These are phyloP conservation scores for Synchiropus splendidus DNA, from an alignment of 2,113 vertebrate genomes.

Conservation along the genomic window DNA sequence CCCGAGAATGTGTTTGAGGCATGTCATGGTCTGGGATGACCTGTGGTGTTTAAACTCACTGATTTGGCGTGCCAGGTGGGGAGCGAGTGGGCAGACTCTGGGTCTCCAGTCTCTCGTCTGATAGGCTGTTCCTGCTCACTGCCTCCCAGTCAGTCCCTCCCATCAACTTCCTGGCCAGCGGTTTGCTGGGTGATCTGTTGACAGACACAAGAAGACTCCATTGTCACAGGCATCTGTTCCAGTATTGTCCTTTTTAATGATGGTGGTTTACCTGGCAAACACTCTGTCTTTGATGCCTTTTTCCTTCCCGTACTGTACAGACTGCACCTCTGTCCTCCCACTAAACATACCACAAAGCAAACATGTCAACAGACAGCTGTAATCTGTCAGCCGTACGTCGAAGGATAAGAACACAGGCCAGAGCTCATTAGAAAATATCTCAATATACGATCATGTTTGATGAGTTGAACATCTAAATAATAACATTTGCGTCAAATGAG, in stretches of 20 bases:
- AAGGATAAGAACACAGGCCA: neutral
- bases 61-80: slow-evolving; percentile 91
- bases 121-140: slow-evolving; percentile 88
- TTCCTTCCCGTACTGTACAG: slow-evolving; percentile 98
- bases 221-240: neutral
- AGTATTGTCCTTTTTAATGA: neutral
- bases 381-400: neutral
- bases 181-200: slow-evolving; percentile 91
- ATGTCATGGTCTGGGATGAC: neutral
- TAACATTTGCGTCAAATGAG: too few species aligned
- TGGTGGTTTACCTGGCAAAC: slow-evolving; percentile 84
- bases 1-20: too few species aligned
- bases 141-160: slow-evolving; percentile 88
- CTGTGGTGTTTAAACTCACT: slow-evolving; percentile 79
- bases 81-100: slow-evolving; percentile 95
- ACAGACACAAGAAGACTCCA: slow-evolving; percentile 1
- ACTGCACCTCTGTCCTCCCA: slow-evolving; percentile 94
- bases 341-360: slow-evolving; percentile 59
- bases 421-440: too few species aligned
- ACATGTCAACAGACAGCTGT: neutral
- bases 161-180: slow-evolving; percentile 81
- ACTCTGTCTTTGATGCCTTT: slow-evolving; percentile 93
- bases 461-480: too few species aligned
- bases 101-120: slow-evolving; percentile 92
- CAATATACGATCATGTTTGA: too few species aligned